Conservation (phyloP, 2,113 vertebrate genomes). For the Rhinichthys klamathensis region DNA sequence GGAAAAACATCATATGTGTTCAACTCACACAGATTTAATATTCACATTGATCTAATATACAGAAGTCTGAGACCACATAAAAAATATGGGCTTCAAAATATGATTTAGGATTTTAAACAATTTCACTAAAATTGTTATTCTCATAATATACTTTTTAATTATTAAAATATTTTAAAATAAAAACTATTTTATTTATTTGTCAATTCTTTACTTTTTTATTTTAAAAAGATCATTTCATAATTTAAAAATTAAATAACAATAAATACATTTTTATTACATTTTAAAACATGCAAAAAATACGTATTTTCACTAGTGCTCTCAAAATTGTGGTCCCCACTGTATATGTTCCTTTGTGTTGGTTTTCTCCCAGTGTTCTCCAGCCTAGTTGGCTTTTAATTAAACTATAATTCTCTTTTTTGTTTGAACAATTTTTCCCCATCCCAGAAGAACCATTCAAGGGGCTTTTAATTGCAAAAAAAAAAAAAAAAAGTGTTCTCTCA, state of each 20-base stretch:
- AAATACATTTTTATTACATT: neutral
- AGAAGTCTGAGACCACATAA: neutral
- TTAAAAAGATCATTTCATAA: neutral
- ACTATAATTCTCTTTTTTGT: conserved; percentile 26
- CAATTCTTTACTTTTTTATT: neutral
- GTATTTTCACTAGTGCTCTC: neutral
- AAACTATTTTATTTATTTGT: neutral
- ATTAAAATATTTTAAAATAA: neutral
- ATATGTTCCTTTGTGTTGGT: neutral
- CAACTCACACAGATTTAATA: neutral
- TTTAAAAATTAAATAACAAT: neutral
- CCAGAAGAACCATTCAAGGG: neutral
- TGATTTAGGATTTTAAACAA: neutral
- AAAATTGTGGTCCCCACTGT: neutral
- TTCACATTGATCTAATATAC: neutral
- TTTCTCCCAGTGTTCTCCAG: conserved; percentile 14
- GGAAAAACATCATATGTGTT: neutral
- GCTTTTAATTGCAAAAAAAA: conserved; percentile 18
- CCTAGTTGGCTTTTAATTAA: conserved; percentile 45
- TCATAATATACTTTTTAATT: neutral
- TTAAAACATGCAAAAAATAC: neutral
- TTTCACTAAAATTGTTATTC: neutral
- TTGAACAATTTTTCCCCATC: neutral
- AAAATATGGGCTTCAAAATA: neutral
- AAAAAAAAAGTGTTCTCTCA: conserved; percentile 27